Evolutionary conservation across 2,113 vertebrate genomes (phyloP).

Genomic region (Vicugna pacos): DNA sequence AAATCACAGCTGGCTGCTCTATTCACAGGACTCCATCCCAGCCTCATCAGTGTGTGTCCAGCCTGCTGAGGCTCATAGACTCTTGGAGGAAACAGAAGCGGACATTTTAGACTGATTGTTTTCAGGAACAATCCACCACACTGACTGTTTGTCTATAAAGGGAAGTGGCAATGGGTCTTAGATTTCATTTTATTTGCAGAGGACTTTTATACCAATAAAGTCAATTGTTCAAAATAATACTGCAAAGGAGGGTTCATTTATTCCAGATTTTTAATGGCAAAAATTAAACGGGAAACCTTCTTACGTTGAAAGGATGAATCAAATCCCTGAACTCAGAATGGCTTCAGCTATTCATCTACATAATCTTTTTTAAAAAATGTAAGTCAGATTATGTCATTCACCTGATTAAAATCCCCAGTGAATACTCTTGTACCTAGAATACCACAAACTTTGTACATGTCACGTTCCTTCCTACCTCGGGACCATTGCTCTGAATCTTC

Average conservation of each 20-base stretch:
- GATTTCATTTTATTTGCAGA: conserved; percentile 27
- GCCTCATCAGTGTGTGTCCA: conserved; percentile 63
- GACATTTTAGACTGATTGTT: conserved; percentile 28
- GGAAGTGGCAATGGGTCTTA: background rate
- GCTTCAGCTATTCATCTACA: background rate
- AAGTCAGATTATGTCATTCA: background rate
- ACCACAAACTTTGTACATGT: background rate
- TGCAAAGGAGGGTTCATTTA: background rate
- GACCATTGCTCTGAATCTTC: background rate
- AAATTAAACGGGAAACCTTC: background rate
- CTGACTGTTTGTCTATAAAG: conserved; percentile 39
- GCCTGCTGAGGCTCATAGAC: conserved; percentile 53
- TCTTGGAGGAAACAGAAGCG: background rate
- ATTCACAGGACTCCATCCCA: conserved; percentile 52
- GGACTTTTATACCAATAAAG: conserved; percentile 24
- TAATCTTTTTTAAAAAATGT: conserved; percentile 14
- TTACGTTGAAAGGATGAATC: conserved; percentile 9
- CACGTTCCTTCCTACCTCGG: background rate
- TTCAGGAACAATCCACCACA: conserved; percentile 29
- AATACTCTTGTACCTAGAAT: background rate
- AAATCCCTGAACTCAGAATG: background rate
- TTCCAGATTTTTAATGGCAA: background rate
- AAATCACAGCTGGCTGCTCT: conserved; percentile 70
- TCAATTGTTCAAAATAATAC: conserved; percentile 17
- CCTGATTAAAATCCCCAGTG: background rate